Conservation (phyloP, 2,888 invertebrate species). For the Drosophila pegasa region DNA sequence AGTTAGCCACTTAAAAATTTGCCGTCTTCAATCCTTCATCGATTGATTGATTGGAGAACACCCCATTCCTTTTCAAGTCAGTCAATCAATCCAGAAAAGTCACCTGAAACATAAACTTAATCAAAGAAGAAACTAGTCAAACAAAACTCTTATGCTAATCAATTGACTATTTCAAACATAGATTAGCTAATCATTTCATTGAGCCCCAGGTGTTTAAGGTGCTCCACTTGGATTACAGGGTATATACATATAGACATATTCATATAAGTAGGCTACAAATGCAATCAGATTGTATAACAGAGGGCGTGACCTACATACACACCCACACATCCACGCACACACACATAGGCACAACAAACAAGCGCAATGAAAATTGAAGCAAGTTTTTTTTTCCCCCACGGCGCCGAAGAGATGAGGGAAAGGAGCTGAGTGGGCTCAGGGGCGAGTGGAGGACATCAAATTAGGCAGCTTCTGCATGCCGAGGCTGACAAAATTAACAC, state of each 20-base stretch:
- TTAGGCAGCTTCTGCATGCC: conserved; percentile 74
- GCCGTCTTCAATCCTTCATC: no score
- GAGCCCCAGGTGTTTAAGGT: no score
- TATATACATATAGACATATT: not conserved
- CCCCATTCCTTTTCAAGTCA: not conserved
- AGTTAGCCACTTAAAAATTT: not conserved
- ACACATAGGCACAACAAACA: conserved; percentile 35
- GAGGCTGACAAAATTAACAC: conserved; percentile 66
- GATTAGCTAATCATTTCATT: not conserved
- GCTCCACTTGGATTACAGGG: conserved; percentile 2
- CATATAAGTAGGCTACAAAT: conserved; percentile 42
- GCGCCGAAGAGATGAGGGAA: not conserved
- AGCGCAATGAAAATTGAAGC: conserved; percentile 65
- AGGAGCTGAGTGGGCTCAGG: not conserved
- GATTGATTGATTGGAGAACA: not conserved
- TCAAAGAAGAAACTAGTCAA: no score
- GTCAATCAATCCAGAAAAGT: no score
- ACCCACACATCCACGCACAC: conserved; percentile 7
- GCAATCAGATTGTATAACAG: conserved; percentile 55
- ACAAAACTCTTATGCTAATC: no score
- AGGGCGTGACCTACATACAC: conserved; percentile 66
- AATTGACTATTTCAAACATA: not conserved
- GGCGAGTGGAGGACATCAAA: conserved; percentile 55
- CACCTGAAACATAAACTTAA: no score
- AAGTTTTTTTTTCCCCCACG: conserved; percentile 19